These are phyloP conservation scores for Cerastis rubricosa DNA, from an alignment of 2,888 invertebrate species.

Conservation along the genomic window DNA sequence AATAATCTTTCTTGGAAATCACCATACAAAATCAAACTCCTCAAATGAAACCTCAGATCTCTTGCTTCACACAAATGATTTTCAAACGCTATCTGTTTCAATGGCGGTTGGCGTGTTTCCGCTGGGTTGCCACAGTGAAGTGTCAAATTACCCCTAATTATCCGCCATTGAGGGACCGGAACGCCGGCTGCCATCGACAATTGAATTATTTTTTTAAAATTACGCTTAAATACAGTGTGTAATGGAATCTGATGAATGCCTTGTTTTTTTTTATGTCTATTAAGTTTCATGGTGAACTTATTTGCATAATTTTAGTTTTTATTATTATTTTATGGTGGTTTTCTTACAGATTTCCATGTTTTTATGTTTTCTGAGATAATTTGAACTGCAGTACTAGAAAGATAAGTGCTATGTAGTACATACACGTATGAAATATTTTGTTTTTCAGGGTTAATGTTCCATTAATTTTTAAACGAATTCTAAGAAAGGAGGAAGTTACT, in stretches of 20 bases:
- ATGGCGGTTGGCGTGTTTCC: conserved; percentile 70
- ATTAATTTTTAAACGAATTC: not conserved
- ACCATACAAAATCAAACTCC: not conserved
- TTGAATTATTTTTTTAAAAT: conserved; percentile 70
- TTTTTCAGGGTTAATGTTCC: not conserved
- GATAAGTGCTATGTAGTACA: not conserved
- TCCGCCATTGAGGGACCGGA: conserved; percentile 73
- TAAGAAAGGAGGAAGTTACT: too few species aligned
- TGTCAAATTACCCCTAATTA: conserved; percentile 80
- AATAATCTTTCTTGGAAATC: not conserved
- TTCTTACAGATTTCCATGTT: conserved; percentile 38
- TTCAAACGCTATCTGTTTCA: conserved; percentile 67
- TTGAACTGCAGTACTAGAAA: not conserved
- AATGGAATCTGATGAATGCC: conserved; percentile 66
- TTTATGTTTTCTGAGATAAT: not conserved
- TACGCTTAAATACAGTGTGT: conserved; percentile 69
- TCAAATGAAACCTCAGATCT: conserved; percentile 44
- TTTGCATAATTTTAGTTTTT: conserved; percentile 62
- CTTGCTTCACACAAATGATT: conserved; percentile 56
- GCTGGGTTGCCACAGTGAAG: conserved; percentile 72
- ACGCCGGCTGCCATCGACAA: conserved; percentile 70
- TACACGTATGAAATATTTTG: not conserved
- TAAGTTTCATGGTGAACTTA: conserved; percentile 57
- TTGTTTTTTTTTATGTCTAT: conserved; percentile 62
- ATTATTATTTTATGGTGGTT: conserved; percentile 37